These are phyloP conservation scores for Chirona hameri DNA, from an alignment of 2,888 invertebrate species.

Conservation along the genomic window DNA sequence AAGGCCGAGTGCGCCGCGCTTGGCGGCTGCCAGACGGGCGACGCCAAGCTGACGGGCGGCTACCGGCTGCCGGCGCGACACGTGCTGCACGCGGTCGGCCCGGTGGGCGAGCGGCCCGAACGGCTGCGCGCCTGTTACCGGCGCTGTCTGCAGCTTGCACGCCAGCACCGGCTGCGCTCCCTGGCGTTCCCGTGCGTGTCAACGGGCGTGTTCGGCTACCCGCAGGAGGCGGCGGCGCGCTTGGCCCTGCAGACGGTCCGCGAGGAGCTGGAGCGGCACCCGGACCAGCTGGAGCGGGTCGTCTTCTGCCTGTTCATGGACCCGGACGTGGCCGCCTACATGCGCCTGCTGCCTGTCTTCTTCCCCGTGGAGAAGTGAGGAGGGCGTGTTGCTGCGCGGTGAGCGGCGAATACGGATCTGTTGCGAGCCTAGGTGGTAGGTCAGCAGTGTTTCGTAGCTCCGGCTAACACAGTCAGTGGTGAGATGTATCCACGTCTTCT, in stretches of 20 bases:
- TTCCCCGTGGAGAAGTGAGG: background rate
- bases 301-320: slow-evolving; percentile 76
- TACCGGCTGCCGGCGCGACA: slow-evolving; percentile 81
- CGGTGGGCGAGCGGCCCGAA: slow-evolving; percentile 65
- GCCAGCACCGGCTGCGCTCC: slow-evolving; percentile 57
- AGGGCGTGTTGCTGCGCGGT: background rate
- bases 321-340: slow-evolving; percentile 55
- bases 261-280: slow-evolving; percentile 53
- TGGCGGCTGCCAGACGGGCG: slow-evolving; percentile 70
- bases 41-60: slow-evolving; percentile 77
- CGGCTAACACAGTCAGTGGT: too few relatives aligned
- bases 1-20: slow-evolving; percentile 67
- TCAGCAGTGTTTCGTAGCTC: too few relatives aligned
- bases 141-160: slow-evolving; percentile 59
- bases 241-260: slow-evolving; percentile 66
- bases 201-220: slow-evolving; percentile 88
- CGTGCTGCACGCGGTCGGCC: slow-evolving; percentile 87
- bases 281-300: slow-evolving; percentile 60
- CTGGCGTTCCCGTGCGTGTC: slow-evolving; percentile 85
- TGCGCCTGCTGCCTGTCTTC: slow-evolving; percentile 3
- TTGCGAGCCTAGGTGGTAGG: too few relatives aligned
- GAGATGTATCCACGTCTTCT: too few relatives aligned
- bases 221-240: slow-evolving; percentile 69
- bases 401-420: too few relatives aligned
- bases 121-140: slow-evolving; percentile 66